A percentile compares a stretch with the other conserved stretches of the same genome.
Conservation (phyloP, 2,113 vertebrate genomes). For the Neogobius melanostomus region DNA sequence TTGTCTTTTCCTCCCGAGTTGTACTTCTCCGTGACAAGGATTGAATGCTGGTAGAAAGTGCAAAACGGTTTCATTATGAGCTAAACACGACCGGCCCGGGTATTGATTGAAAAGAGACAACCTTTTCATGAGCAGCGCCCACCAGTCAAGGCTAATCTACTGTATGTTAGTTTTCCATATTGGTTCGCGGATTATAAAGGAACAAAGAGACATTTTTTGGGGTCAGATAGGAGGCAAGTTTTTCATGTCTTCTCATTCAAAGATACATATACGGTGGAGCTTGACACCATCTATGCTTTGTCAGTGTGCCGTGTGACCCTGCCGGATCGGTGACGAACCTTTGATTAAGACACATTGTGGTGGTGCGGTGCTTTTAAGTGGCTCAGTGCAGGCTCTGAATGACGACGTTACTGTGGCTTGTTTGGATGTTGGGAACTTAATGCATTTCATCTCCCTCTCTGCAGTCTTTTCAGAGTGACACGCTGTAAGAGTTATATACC, state of each 20-base stretch:
- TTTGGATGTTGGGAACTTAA: background rate
- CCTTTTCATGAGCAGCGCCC: slow-evolving; percentile 18
- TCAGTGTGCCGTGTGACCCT: slow-evolving; percentile 2
- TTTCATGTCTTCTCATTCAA: slow-evolving; percentile 16
- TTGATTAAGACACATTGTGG: slow-evolving; percentile 14
- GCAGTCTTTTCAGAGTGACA: too few species aligned
- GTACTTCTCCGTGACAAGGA: slow-evolving; percentile 1
- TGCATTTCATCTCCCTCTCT: background rate
- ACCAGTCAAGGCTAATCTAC: slow-evolving; percentile 38
- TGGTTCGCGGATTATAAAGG: slow-evolving; percentile 62
- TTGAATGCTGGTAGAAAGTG: slow-evolving; percentile 17
- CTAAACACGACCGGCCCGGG: slow-evolving; percentile 20
- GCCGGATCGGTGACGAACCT: slow-evolving; percentile 18
- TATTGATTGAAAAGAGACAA: slow-evolving; percentile 29
- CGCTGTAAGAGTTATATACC: too few species aligned
- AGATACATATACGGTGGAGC: slow-evolving; percentile 14
- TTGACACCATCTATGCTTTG: slow-evolving; percentile 16
- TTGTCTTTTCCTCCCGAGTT: background rate
- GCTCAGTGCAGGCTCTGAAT: slow-evolving; percentile 14
- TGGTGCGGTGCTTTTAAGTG: slow-evolving; percentile 13
- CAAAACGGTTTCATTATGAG: slow-evolving; percentile 16
- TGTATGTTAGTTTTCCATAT: slow-evolving; percentile 45
- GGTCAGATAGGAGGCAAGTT: slow-evolving; percentile 22
- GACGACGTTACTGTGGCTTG: background rate
- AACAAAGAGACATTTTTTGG: slow-evolving; percentile 20